phyloP scores from a whole-genome alignment of 1,140 invertebrate species.

The Caenorhabditis briggsae region DNA sequence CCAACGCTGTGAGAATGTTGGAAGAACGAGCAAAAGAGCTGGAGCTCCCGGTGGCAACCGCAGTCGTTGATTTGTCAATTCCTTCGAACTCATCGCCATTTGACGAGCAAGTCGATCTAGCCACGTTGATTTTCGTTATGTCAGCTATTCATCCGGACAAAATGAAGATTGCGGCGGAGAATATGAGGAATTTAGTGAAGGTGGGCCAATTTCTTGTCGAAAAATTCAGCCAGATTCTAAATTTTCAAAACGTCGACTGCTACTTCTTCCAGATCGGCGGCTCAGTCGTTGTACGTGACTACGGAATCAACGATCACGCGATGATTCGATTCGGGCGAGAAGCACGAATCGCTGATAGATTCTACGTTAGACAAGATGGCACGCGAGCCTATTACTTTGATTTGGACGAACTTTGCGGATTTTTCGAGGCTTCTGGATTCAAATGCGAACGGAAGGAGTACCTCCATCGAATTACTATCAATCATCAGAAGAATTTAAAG shows the following conservation, averaged over 20 bases:
- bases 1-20: constrained; percentile 68
- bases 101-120: constrained; percentile 81
- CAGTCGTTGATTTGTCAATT: constrained; percentile 69
- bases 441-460: constrained; percentile 66
- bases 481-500: constrained; percentile 70
- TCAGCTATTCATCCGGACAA: constrained; percentile 87
- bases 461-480: constrained; percentile 70
- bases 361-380: constrained; percentile 96
- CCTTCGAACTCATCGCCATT: constrained; percentile 68
- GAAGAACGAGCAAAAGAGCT: constrained; percentile 67
- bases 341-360: constrained; percentile 79
- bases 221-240: not conserved
- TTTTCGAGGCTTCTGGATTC: constrained; percentile 71
- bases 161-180: constrained; percentile 83
- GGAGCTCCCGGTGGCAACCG: constrained; percentile 60
- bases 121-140: constrained; percentile 86
- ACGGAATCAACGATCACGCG: constrained; percentile 94
- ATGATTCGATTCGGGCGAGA: constrained; percentile 94
- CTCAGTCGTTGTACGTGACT: constrained; percentile 92
- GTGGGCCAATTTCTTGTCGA: not conserved
- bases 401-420: constrained; percentile 81
- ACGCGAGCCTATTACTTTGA: constrained; percentile 97
- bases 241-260: not conserved
- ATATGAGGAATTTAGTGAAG: constrained; percentile 81
- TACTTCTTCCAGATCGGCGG: constrained; percentile 83